Evolutionary conservation across 2,888 invertebrate species (phyloP).

Genomic region (Chouioia cunea): DNA sequence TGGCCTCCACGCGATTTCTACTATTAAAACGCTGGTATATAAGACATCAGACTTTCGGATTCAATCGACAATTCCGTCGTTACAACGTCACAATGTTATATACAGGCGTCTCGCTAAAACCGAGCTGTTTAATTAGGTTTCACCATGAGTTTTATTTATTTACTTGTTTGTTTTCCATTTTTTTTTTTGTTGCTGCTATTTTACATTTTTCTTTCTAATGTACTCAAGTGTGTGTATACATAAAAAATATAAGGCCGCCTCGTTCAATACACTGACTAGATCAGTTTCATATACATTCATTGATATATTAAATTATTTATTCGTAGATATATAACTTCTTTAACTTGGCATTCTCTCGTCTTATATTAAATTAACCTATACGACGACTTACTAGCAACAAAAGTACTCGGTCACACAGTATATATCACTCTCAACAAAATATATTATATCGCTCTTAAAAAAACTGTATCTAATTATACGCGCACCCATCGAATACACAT

Average conservation of each 20-base stretch:
- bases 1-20: constrained; percentile 4
- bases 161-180: constrained; percentile 21
- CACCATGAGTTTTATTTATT: constrained; percentile 12
- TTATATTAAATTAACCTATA: constrained; percentile 38
- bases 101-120: constrained; percentile 20
- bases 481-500: constrained; percentile 33
- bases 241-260: constrained; percentile 69
- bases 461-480: constrained; percentile 38
- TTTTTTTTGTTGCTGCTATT: constrained; percentile 21
- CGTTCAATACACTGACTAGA: constrained; percentile 68
- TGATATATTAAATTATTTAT: constrained; percentile 39
- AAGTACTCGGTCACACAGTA: constrained; percentile 55
- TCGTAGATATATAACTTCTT: constrained; percentile 44
- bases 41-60: constrained; percentile 40
- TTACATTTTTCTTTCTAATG: constrained; percentile 35
- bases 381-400: constrained; percentile 53
- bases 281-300: constrained; percentile 61
- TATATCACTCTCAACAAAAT: constrained; percentile 59
- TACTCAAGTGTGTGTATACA: constrained; percentile 51
- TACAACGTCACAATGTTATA: constrained; percentile 22
- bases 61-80: constrained; percentile 38
- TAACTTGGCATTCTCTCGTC: constrained; percentile 51
- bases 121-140: constrained; percentile 15
- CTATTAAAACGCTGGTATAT: constrained; percentile 4
- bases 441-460: constrained; percentile 46